Evolutionary conservation across 2,888 invertebrate genomes (phyloP), one percentile per base, ranked within the genome.

Genomic region (Ditula angustiorana): DNA sequence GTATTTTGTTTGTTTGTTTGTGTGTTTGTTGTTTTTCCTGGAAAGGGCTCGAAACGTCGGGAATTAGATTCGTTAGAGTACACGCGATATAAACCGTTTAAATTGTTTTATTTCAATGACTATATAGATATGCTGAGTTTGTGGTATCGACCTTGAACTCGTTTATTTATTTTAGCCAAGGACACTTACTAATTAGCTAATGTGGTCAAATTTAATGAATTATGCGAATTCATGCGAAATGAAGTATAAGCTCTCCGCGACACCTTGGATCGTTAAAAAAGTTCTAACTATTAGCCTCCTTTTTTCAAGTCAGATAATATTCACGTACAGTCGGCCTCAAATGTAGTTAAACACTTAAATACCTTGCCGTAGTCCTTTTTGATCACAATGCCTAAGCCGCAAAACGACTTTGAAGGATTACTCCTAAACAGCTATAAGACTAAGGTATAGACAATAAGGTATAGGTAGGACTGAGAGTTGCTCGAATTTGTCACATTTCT

Each of bases 121-220:
- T n/a, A n/a, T n/a, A n/a, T n/a, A n/a, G n/a, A n/a, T n/a, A n/a
- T n/a, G n/a, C n/a, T n/a, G n/a, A n/a, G n/a, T n/a, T n/a, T n/a
- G n/a, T n/a, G n/a, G n/a, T n/a, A n/a, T 23, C 13, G 30, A 4
- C 28, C 61, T 56, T 62, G 61, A 56, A 56, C 61, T 49, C 26
- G 13, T 62, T 62, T 16, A n/a, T 47, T 26, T 59, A 16, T 30
- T 7, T 24, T 4, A 28, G n/a, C 23, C 28, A 28, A 47, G 61
- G 55, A 55, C 55, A 19, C n/a, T n/a, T 19, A 50, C 13, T 26
- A 47, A 61, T 47, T 46, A 44, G 33, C 53, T 13, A 61, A 56
- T 61, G 28, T 24, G 56, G 11, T 28, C 16, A 24, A 41, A 49
- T 61, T 44, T 46, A 28, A 49, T 47, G 28, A 47, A 23, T 56